Conservation (phyloP, 2,113 vertebrate genomes). For the Chloebia gouldiae region DNA sequence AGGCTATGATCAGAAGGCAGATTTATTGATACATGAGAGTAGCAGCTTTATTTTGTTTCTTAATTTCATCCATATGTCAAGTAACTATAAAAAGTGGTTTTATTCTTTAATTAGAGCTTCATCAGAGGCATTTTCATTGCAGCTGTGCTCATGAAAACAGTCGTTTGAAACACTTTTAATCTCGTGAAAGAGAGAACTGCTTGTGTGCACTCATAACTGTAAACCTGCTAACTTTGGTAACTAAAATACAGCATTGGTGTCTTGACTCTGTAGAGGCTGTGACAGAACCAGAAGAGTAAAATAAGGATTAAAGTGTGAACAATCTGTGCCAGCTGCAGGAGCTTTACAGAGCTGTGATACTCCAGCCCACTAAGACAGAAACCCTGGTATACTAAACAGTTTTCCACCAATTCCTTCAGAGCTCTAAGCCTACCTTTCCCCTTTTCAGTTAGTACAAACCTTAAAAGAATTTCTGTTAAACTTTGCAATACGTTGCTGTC, state of each 20-base stretch:
- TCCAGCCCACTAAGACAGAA: not conserved
- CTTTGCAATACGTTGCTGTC: not conserved
- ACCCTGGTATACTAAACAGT: not conserved
- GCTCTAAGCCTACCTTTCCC: not conserved
- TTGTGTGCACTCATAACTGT: not conserved
- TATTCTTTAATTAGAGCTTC: not conserved
- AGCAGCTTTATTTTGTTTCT: conserved; percentile 18
- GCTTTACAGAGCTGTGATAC: not conserved
- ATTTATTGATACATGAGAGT: not conserved
- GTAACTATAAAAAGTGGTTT: not conserved
- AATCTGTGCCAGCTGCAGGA: not conserved
- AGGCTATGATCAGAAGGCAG: not conserved
- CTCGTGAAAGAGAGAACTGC: not conserved
- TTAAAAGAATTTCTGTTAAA: not conserved
- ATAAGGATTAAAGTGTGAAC: not conserved
- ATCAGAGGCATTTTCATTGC: not conserved
- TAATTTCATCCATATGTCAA: not conserved
- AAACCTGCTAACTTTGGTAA: not conserved
- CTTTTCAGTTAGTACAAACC: not conserved
- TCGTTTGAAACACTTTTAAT: not conserved
- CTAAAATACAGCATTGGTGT: not conserved
- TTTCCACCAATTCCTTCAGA: not conserved
- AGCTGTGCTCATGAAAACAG: not conserved
- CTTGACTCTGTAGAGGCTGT: not conserved
- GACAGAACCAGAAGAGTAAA: not conserved